These are phyloP conservation scores for Tinea semifulvella DNA, from an alignment of 2,888 invertebrate species.

Conservation along the genomic window DNA sequence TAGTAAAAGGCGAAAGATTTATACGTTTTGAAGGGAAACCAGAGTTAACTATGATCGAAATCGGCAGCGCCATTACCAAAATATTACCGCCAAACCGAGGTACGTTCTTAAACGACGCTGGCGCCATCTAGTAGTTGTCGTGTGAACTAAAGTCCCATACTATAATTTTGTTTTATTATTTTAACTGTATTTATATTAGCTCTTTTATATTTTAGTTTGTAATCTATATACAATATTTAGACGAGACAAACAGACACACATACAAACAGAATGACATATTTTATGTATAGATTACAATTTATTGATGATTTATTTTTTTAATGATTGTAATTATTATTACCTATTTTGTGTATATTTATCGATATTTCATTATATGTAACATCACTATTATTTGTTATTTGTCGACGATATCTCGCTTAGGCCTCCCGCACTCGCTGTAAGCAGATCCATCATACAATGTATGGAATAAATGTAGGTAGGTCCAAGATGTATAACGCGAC, in stretches of 20 bases:
- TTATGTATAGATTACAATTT: too few relatives aligned
- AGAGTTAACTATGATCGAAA: neutral
- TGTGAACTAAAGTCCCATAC: neutral
- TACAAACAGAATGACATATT: too few relatives aligned
- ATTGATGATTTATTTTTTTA: too few relatives aligned
- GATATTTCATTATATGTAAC: constrained; percentile 18
- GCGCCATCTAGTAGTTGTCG: neutral
- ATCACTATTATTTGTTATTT: constrained; percentile 38
- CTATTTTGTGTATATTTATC: neutral
- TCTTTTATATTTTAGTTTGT: neutral
- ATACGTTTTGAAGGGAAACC: constrained; percentile 66
- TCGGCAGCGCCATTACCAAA: neutral
- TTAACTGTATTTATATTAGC: neutral
- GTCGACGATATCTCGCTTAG: constrained; percentile 38
- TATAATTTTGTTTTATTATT: too few relatives aligned
- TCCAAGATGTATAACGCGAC: too few relatives aligned
- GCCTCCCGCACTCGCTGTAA: constrained; percentile 28
- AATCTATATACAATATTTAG: neutral
- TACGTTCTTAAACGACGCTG: neutral
- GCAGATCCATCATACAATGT: constrained; percentile 41
- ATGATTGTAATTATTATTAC: neutral
- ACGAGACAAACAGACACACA: too few relatives aligned
- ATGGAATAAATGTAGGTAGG: constrained; percentile 9
- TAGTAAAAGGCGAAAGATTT: constrained; percentile 85
- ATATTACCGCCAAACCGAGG: neutral